Evolutionary conservation across 2,888 invertebrate species (phyloP).

Genomic region (Ophion slaviceki): DNA sequence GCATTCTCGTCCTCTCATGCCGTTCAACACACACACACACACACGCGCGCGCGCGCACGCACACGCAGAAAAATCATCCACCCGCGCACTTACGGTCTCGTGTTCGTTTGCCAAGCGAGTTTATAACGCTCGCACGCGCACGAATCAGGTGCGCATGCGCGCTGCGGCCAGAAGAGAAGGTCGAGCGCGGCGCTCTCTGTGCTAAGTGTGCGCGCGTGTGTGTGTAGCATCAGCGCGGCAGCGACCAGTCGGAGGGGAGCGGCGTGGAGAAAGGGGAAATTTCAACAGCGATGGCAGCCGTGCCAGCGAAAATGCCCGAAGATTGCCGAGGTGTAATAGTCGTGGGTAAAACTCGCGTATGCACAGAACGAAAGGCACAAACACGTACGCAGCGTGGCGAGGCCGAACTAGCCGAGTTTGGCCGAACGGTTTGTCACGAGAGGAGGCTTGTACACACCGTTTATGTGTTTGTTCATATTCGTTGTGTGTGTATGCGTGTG

Average conservation of each 20-base stretch:
- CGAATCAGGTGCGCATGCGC: conserved; percentile 25
- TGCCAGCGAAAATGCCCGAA: conserved; percentile 59
- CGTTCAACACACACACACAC: conserved; percentile 30
- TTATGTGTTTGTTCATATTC: conserved; percentile 49
- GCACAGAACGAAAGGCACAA: conserved; percentile 19
- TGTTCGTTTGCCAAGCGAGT: conserved; percentile 51
- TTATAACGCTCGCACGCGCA: conserved; percentile 52
- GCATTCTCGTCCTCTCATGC: conserved; percentile 62
- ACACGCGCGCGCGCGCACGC: conserved; percentile 1
- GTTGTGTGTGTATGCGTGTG: conserved; percentile 38
- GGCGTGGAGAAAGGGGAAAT: conserved; percentile 22
- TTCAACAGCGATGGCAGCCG: conserved; percentile 66
- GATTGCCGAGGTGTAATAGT: conserved; percentile 47
- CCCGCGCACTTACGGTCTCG: conserved; percentile 56
- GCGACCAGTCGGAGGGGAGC: not conserved
- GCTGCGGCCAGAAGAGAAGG: conserved; percentile 32
- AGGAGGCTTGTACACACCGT: conserved; percentile 20
- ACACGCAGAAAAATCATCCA: conserved; percentile 48
- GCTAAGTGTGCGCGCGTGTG: not conserved
- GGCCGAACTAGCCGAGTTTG: conserved; percentile 63
- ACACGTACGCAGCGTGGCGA: conserved; percentile 48
- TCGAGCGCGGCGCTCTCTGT: conserved; percentile 8
- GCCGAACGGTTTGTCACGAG: conserved; percentile 58
- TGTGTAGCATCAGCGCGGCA: not conserved
- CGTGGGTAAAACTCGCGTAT: not conserved